Conservation (phyloP, 2,113 vertebrate genomes). For the Sinocyclocheilus maitianheensis region DNA sequence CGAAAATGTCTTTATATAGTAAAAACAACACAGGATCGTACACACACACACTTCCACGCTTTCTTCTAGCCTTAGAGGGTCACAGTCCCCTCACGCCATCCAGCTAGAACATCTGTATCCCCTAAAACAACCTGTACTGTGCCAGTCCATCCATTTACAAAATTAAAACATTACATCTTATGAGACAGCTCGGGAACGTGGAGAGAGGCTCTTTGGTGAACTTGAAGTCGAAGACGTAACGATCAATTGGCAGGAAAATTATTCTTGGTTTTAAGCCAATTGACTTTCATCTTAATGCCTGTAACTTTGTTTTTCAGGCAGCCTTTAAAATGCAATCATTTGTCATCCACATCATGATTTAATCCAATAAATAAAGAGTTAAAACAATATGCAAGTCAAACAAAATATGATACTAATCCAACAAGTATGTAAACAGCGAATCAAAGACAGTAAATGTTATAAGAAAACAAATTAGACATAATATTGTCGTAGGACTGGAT, state of each 20-base stretch:
- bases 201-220: conserved; percentile 40
- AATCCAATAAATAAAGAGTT: background rate
- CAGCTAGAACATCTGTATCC: conserved; percentile 65
- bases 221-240: conserved; percentile 38
- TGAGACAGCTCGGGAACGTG: conserved; percentile 36
- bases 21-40: background rate
- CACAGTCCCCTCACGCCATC: conserved; percentile 62
- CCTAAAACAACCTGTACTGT: conserved; percentile 43
- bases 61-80: conserved; percentile 44
- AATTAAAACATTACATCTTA: conserved; percentile 69
- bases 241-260: conserved; percentile 34
- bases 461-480: background rate
- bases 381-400: background rate
- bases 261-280: conserved; percentile 40
- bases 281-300: conserved; percentile 21
- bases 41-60: conserved; percentile 33
- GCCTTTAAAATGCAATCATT: background rate
- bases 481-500: background rate
- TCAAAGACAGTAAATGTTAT: conserved; percentile 15
- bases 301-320: conserved; percentile 30
- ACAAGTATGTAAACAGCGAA: background rate
- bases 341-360: background rate
- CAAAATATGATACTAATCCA: background rate
- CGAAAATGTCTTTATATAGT: conserved; percentile 10
- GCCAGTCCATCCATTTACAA: conserved; percentile 76